Evolutionary conservation across 2,113 vertebrate species (phyloP).

Genomic region (Suricata suricatta): DNA sequence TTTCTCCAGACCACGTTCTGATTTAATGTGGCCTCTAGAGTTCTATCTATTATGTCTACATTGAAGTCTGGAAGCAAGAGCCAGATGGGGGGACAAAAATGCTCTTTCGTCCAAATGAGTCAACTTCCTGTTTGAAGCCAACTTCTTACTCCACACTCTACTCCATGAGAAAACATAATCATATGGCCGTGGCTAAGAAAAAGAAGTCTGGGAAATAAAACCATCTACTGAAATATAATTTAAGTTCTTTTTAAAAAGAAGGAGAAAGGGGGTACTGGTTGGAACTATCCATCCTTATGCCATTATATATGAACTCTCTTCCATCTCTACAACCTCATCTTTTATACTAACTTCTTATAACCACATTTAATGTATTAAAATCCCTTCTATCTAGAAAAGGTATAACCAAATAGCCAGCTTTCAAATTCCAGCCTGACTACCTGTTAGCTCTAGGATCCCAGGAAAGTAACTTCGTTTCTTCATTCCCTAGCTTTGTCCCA

Average conservation of each 20-base stretch:
- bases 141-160: neutral
- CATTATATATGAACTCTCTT: neutral
- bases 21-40: fast-evolving
- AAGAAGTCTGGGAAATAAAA: neutral
- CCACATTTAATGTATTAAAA: neutral
- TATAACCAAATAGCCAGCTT: neutral
- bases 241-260: neutral
- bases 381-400: neutral
- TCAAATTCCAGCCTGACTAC: neutral
- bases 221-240: neutral
- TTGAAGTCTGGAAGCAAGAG: neutral
- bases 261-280: neutral
- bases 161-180: neutral
- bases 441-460: neutral
- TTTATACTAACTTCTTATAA: neutral
- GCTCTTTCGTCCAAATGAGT: neutral
- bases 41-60: neutral
- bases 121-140: neutral
- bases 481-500: neutral
- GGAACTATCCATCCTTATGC: neutral
- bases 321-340: neutral
- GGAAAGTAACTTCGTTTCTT: neutral
- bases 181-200: neutral
- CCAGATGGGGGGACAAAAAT: neutral
- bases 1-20: neutral